Evolutionary conservation across 2,797 vertebrate species (phyloP), one percentile per base, ranked within the genome.

Genomic region (Atherinosoma microstoma): DNA sequence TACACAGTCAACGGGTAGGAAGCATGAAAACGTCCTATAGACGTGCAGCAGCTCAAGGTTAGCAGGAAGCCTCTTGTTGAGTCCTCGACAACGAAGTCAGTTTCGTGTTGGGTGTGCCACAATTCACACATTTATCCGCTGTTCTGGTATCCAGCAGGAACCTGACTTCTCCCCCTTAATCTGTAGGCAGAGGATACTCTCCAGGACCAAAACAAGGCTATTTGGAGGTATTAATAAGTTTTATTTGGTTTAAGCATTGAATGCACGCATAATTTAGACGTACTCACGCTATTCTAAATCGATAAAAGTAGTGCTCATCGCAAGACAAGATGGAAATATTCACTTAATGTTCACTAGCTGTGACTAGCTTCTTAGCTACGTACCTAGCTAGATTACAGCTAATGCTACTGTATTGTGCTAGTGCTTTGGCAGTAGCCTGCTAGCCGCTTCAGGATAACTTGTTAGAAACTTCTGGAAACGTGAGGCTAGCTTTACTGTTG

Each of bases 381-480:
- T 54, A 4, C 12, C 51, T 54, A 54, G 51, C 51, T 24, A 54
- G 13, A 54, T 24, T 54, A 63, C 65, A 51, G 82, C 87, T 91
- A 85, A 86, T 58, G 81, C 66, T 82, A 74, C 10, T 58, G 24
- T 29, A 29, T 12, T 54, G 24, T 54, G 51, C 22, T 27, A 54
- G 22, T 57, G 18, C 35, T 71, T 61, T 86, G 86, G 77, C 80
- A 30, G 2, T 76, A 81, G 77, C 61, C 24, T 67, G 49, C 35
- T 77, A 83, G 66, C 73, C 18, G 38, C 67, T 45, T 27, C 29
- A 36, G 24, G 22, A 45, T 30, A 88, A 88, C 68, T 92, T 86
- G 68, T 58, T 30, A 76, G 84, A 91, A 91, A 92, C 84, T 91
- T 88, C 86, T 90, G 61, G 88, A 93, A 90, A 79, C 47, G 63